Evolutionary conservation across 2,888 invertebrate genomes (phyloP).

Genomic region (Schizaphis graminum): DNA sequence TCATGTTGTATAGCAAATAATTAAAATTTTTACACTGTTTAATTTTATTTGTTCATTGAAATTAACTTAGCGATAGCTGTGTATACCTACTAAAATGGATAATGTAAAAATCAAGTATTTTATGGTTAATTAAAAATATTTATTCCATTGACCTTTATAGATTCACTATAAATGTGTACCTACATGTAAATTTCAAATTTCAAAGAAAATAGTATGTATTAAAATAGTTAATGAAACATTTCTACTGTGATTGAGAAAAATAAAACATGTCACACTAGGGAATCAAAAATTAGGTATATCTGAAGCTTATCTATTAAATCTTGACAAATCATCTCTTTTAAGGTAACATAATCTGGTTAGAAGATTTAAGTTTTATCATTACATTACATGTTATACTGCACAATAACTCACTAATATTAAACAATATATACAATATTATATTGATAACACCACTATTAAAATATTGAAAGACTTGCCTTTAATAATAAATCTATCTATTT

Average conservation of each 20-base stretch:
- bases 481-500: neutral
- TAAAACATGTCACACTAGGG: neutral
- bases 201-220: neutral
- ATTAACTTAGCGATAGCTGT: neutral
- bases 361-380: neutral
- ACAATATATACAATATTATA: neutral
- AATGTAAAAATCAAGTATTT: neutral
- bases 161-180: neutral
- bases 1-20: too few species aligned
- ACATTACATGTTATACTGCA: neutral
- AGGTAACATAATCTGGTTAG: neutral
- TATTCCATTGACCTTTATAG: neutral
- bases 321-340: neutral
- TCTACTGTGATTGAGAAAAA: too few species aligned
- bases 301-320: neutral
- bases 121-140: neutral
- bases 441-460: neutral
- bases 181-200: neutral
- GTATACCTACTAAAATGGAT: too few species aligned
- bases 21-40: too few species aligned
- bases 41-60: neutral
- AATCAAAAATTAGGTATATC: neutral
- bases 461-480: neutral
- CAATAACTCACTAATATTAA: neutral
- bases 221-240: neutral